Percentiles rank a stretch among this genome's conserved stretches.
Conservation (phyloP, 2,113 vertebrate genomes). For the Cygnus buccinator region DNA sequence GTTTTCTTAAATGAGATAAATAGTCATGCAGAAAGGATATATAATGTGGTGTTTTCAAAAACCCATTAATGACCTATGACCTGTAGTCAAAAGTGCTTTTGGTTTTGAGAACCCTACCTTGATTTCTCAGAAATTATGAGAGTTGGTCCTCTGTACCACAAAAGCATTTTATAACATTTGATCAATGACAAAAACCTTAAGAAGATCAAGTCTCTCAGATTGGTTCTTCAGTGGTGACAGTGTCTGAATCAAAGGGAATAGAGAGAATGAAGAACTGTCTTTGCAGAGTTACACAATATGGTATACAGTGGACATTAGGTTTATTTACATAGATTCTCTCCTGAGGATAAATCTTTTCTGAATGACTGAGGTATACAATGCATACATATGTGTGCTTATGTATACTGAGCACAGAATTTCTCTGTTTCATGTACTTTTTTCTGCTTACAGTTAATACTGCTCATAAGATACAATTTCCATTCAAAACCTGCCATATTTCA, state of each 20-base stretch:
- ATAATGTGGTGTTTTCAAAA: background rate
- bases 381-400: background rate
- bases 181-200: background rate
- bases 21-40: accelerated
- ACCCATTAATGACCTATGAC: background rate
- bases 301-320: background rate
- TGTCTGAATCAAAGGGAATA: background rate
- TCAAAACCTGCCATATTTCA: background rate
- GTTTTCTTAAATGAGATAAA: background rate
- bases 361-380: background rate
- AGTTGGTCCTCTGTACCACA: background rate
- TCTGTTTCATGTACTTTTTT: background rate
- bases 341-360: background rate
- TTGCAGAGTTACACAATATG: background rate
- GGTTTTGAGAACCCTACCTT: background rate
- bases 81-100: background rate
- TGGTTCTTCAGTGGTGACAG: background rate
- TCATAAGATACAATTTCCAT: background rate
- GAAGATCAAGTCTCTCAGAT: background rate
- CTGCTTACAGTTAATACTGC: background rate
- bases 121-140: background rate
- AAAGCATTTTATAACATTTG: background rate
- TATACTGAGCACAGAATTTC: background rate
- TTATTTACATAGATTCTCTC: background rate
- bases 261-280: background rate